These are phyloP conservation scores for Drosophila phalerata DNA, from an alignment of 2,888 invertebrate species.

Conservation along the genomic window DNA sequence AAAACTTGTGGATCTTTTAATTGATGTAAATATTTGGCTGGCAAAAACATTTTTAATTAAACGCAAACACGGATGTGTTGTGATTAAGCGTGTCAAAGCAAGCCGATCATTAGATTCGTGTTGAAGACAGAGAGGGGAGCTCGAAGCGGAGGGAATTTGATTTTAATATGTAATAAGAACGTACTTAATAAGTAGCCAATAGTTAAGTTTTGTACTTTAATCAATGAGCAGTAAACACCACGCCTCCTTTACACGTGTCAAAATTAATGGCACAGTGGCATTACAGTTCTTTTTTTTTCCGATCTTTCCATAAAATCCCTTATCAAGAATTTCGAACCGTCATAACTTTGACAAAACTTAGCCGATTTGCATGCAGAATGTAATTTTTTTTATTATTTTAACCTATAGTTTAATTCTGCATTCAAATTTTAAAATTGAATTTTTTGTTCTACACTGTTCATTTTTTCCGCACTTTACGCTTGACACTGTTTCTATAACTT, in stretches of 20 bases:
- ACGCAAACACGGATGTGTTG: slow-evolving; percentile 55
- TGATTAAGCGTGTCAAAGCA: slow-evolving; percentile 49
- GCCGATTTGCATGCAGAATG: no score
- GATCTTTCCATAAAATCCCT: no score
- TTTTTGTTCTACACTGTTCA: no score
- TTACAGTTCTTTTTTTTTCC: no score
- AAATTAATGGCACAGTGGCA: slow-evolving; percentile 1
- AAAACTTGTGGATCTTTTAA: slow-evolving; percentile 39
- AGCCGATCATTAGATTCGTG: slow-evolving; percentile 17
- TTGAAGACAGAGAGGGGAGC: background rate
- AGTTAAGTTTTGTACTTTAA: slow-evolving; percentile 9
- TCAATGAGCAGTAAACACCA: background rate
- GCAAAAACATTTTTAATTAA: slow-evolving; percentile 73
- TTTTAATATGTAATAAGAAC: slow-evolving; percentile 29
- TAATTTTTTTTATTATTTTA: no score
- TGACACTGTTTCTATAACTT: no score
- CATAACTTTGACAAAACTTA: no score
- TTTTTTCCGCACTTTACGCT: no score
- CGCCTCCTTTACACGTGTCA: slow-evolving; percentile 26
- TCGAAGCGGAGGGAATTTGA: background rate
- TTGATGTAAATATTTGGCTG: slow-evolving; percentile 72
- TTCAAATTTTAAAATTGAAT: no score
- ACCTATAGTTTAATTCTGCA: no score
- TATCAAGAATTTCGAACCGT: no score
- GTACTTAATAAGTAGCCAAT: slow-evolving; percentile 12